Evolutionary conservation across 2,888 invertebrate species (phyloP), one percentile per base, ranked within the genome.

Genomic region (Drosophila meridionalis): DNA sequence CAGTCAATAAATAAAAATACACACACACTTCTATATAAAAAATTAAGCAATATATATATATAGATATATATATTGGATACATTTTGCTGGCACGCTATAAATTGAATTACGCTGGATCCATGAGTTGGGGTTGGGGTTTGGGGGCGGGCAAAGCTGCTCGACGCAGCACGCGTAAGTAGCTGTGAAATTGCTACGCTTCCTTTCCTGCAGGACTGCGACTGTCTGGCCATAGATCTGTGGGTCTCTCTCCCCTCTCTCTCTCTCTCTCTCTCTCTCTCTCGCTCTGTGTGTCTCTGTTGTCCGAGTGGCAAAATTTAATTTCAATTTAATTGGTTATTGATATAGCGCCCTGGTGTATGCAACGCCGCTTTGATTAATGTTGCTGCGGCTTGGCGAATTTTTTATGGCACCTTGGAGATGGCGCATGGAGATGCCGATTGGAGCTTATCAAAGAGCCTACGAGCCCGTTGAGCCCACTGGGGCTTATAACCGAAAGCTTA

Each of bases 311-410:
- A 85, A 89, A 85, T 85, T 85, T 85, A 85, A 85, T 85, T 85
- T 85, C 89, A 85, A 85, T 89, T 85, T 89, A 85, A 85, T 85
- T 85, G 85, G 85, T 89, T 85, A 85, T 89, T 87, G 85, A 85
- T 85, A 85, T 72, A 89, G 83, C 85, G 80, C 85, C 77, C 89
- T 66, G 72, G 86, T 74, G 90, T 82, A 85, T 87, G 89, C 88
- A 87, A 67, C 69, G 83, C 69, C 67, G 73, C 86, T 85, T 89
- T 85, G 85, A 85, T 85, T 85, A 85, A 85, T 85, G 85, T 89
- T 87, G 73, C 78, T 89, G 88, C 65, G 88, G 90, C 89, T 80
- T 82, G 70, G 55, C 67, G 83, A 70, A 73, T 87, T 85, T 85
- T 85, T 89, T 85, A 89, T 89, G 83, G 89, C 89, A 87, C 85